Conservation (phyloP, 2,797 vertebrate species). For the Myioborus melanocephalus region DNA sequence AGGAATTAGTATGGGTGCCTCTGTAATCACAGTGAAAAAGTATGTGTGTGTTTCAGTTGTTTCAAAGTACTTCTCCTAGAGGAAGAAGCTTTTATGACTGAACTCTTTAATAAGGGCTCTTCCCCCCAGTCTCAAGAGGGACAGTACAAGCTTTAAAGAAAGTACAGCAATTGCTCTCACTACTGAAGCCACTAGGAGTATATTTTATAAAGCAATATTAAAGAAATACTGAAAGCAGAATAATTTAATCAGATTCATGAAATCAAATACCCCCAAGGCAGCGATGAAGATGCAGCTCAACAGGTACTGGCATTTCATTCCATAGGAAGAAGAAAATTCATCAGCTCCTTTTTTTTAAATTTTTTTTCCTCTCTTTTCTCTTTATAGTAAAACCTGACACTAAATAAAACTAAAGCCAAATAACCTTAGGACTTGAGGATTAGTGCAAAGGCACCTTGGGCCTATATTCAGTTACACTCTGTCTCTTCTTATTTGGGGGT, state of each 20-base stretch:
- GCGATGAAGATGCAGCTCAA: conserved; percentile 55
- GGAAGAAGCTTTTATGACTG: conserved; percentile 51
- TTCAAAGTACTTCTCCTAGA: conserved; percentile 51
- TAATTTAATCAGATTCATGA: conserved; percentile 73
- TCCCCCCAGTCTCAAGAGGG: conserved; percentile 46
- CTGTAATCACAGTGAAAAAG: conserved; percentile 18
- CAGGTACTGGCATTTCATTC: conserved; percentile 61
- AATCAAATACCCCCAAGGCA: conserved; percentile 71
- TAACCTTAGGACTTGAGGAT: neutral
- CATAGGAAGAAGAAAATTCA: conserved; percentile 30
- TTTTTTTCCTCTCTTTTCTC: neutral
- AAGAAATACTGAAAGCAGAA: conserved; percentile 67
- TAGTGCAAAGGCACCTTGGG: neutral
- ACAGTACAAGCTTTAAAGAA: conserved; percentile 49
- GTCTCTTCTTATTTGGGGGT: neutral
- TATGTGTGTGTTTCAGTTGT: conserved; percentile 28
- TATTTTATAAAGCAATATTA: conserved; percentile 73
- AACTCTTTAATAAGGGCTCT: conserved; percentile 64
- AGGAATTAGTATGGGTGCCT: neutral
- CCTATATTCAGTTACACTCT: neutral
- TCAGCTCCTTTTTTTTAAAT: neutral
- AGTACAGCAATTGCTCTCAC: conserved; percentile 49
- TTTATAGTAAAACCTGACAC: neutral
- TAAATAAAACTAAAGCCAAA: conserved; percentile 37
- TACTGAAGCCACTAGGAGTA: conserved; percentile 55